phyloP scores from a whole-genome alignment of 2,888 invertebrate species.

The Theodoxus fluviatilis region DNA sequence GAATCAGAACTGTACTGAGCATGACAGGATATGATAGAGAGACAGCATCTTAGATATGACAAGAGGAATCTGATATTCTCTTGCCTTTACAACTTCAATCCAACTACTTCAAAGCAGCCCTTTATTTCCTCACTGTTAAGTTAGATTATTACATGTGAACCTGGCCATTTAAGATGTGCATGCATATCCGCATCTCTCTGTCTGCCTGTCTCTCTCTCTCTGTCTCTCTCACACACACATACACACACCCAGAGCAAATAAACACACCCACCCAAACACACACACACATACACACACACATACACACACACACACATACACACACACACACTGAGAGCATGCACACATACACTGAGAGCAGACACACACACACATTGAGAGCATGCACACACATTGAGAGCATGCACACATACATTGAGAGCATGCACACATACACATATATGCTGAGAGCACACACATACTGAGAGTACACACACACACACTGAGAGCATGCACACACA shows the following conservation, averaged over 20 bases:
- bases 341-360: neutral
- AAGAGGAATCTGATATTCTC: too few species aligned
- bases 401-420: neutral
- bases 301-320: slow-evolving; percentile 1
- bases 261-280: neutral
- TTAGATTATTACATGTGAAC: too few species aligned
- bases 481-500: neutral
- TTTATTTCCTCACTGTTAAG: too few species aligned
- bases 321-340: neutral
- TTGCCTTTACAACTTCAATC: too few species aligned
- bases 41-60: too few species aligned
- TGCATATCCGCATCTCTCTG: too few species aligned
- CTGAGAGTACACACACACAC: slow-evolving; percentile 17
- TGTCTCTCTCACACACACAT: neutral
- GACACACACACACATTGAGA: neutral
- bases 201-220: neutral
- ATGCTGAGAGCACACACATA: slow-evolving; percentile 5
- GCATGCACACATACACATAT: neutral
- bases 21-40: too few species aligned
- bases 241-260: slow-evolving; percentile 7
- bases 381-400: neutral
- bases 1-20: too few species aligned
- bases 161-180: too few species aligned
- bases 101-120: too few species aligned
- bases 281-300: slow-evolving; percentile 15